phyloP scores from a whole-genome alignment of 2,113 vertebrate species.

The Mirza zaza region DNA sequence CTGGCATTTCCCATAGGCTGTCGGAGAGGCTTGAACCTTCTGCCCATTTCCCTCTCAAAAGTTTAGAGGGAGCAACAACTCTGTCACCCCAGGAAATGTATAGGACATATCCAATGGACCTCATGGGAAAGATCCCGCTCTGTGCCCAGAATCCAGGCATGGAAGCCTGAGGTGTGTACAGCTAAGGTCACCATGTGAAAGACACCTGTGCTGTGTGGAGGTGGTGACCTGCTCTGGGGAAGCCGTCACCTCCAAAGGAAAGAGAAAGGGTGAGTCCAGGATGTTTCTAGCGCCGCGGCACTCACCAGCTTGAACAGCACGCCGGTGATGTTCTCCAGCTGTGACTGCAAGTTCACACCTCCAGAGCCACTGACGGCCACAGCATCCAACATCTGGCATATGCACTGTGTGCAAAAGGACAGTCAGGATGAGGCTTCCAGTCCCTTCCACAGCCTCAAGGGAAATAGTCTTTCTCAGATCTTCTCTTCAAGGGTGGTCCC shows the following conservation, averaged over 20 bases:
- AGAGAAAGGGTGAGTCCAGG: neutral
- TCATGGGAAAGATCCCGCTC: neutral
- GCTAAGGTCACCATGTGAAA: neutral
- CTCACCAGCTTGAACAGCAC: constrained; percentile 20
- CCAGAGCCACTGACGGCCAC: neutral
- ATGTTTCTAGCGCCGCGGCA: too few species aligned
- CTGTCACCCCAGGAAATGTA: neutral
- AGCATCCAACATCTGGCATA: constrained; percentile 32
- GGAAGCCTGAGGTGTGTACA: neutral
- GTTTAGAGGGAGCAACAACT: neutral
- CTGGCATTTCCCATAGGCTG: neutral
- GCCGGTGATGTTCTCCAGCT: neutral
- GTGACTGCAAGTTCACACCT: neutral
- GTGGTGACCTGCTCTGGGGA: neutral
- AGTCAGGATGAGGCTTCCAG: neutral
- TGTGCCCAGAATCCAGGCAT: neutral
- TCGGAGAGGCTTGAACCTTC: neutral
- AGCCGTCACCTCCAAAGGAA: neutral
- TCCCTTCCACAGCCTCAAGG: neutral
- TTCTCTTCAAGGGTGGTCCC: neutral
- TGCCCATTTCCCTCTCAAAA: neutral
- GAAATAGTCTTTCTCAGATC: neutral
- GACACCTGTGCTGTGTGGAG: neutral
- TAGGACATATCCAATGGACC: neutral
- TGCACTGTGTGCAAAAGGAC: constrained; percentile 5